Percentiles rank a stretch among this genome's conserved stretches.
phyloP scores from a whole-genome alignment of 2,888 invertebrate genomes.

The Erynnis tages region DNA sequence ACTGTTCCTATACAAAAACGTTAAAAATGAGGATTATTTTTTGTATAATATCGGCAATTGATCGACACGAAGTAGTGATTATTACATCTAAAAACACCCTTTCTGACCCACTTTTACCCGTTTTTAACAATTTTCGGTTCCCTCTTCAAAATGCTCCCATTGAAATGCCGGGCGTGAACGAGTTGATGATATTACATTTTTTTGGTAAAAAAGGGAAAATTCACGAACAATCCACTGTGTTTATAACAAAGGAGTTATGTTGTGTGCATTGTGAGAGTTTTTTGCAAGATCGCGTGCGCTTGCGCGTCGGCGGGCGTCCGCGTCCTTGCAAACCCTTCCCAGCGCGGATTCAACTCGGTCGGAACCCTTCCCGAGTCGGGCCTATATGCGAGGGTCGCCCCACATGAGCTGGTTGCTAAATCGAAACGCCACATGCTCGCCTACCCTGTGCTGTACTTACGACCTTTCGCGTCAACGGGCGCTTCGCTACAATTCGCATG shows the following conservation, averaged over 20 bases:
- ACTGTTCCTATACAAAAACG: conserved; percentile 18
- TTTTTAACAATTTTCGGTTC: conserved; percentile 75
- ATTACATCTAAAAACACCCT: conserved; percentile 79
- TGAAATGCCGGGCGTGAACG: conserved; percentile 81
- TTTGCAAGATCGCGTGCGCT: conserved; percentile 78
- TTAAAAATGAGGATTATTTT: conserved; percentile 37
- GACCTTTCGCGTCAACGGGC: conserved; percentile 43
- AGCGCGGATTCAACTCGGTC: conserved; percentile 64
- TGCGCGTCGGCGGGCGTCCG: conserved; percentile 78
- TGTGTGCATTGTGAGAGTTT: conserved; percentile 73
- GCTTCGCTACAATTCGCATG: conserved; percentile 76
- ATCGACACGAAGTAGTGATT: conserved; percentile 77
- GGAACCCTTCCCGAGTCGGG: conserved; percentile 67
- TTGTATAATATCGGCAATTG: conserved; percentile 78
- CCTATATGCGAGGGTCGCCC: conserved; percentile 62
- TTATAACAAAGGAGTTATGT: conserved; percentile 78
- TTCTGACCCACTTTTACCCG: conserved; percentile 81
- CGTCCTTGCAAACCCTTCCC: conserved; percentile 75
- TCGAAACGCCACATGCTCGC: conserved; percentile 46
- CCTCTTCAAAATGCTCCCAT: conserved; percentile 75
- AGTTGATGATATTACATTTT: conserved; percentile 82
- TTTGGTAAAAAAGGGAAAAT: conserved; percentile 68
- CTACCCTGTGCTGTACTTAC: conserved; percentile 43
- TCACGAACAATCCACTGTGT: conserved; percentile 79
- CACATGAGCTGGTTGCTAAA: conserved; percentile 39